Evolutionary conservation across 2,888 invertebrate species (phyloP), one percentile per base, ranked within the genome.

Genomic region (Apotomis turbidana): DNA sequence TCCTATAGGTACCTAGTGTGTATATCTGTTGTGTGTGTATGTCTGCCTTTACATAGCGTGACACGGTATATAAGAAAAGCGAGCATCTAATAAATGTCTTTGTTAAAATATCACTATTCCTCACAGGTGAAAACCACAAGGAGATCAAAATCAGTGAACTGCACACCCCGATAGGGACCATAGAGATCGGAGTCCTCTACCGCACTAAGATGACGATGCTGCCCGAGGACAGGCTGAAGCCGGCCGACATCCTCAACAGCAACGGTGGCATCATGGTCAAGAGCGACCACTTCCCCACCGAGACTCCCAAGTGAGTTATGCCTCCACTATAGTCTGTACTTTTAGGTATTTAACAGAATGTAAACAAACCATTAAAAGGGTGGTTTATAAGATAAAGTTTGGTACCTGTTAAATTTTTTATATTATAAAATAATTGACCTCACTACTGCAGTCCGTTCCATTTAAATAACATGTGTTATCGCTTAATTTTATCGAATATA

Each of bases 201-300:
- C 95, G 98, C 77, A 98, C 98, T 0, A 97, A 98, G 89, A 96
- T 99, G 96, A 96, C 98, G 3, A 96, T 98, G 78, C 96, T 98
- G 15, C 97, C 98, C 0, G 96, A 97, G 64, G 95, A 96, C 71
- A 94, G 95, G 57, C 95, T 94, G 64, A 95, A 95, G 78, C 95
- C 96, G 76, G 92, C 94, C 44, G 83, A 84, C 6, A 74, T 81
- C 0, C 73, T 79, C 3, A 82, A 77, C 46, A 81, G 78, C 13
- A 78, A 76, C 67, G 76, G 78, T 9, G 95, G 95, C 5, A 96
- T 97, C 52, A 97, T 98, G 96, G 94, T 98, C 36, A 98, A 98
- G 85, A 98, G 97, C 84, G 97, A 98, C 88, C 98, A 98, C 89
- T 98, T 98, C 88, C 95, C 85, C 13, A 96, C 81, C 90, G 95